Evolutionary conservation across 2,888 invertebrate species (phyloP), one percentile per base, ranked within the genome.

Genomic region (Aelia acuminata): DNA sequence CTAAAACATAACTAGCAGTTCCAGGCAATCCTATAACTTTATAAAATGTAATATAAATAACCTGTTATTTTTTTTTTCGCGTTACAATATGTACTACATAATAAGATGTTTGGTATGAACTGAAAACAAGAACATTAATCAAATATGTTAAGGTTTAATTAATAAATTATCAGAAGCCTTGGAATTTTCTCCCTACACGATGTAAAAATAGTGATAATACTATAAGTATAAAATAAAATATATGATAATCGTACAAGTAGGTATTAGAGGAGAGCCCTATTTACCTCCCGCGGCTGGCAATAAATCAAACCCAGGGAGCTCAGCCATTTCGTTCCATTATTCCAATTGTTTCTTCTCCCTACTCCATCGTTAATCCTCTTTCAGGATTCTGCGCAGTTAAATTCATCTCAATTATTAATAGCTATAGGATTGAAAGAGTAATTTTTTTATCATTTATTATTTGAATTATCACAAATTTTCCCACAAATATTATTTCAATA

Each of bases 291-390:
- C 63, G 31, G 63, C 4, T 35, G 63, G 63, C 63, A 26, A 70
- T 70, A 70, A 70, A 70, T 70, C 63, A 70, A 70, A 70, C 31
- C 63, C 63, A 31, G n/a, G 31, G 63, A 70, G 63, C 63, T 15
- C 18, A 18, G 63, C 31, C 63, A 70, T 70, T 70, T 70, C 63
- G 63, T 35, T 70, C 63, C 63, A 70, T 70, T 70, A 70, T 70
- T 70, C 63, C 31, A 70, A 70, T 35, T 70, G 63, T 70, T 70
- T 70, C 63, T 70, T 35, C 63, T 57, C 63, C 63, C 63, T 26
- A 26, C 26, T 57, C 63, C 63, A 5, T 70, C 63, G 31, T 70
- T 35, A 70, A 35, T 35, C 35, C 63, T 35, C 26, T 35, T 31
- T 70, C 63, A 35, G 0, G 63, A 18, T 70, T 35, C 18, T 70